Evolutionary conservation across 2,113 vertebrate genomes (phyloP).

Genomic region (Gambusia holbrooki): DNA sequence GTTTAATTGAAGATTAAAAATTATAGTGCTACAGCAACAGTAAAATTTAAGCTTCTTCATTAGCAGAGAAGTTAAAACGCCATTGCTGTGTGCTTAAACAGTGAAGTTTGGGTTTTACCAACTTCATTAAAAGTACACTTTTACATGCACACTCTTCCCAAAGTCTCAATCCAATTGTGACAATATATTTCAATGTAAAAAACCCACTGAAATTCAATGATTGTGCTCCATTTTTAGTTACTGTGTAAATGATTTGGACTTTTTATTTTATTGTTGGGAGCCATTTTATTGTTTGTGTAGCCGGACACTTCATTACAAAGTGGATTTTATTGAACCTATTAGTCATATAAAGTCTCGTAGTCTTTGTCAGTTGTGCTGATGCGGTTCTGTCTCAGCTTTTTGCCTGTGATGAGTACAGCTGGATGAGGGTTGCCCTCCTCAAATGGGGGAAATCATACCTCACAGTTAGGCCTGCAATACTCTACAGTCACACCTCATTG

Average conservation of each 20-base stretch:
- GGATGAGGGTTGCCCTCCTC: conserved; percentile 61
- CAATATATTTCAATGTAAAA: not conserved
- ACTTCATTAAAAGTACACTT: not conserved
- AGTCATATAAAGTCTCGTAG: conserved; percentile 71
- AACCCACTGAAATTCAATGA: not conserved
- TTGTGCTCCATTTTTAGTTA: not conserved
- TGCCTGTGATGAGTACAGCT: conserved; percentile 72
- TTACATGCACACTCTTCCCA: not conserved
- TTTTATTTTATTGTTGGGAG: conserved; percentile 24
- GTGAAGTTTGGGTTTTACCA: not conserved
- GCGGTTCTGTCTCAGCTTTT: conserved; percentile 66
- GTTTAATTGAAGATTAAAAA: too few relatives aligned
- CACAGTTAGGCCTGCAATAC: conserved; percentile 65
- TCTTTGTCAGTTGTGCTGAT: conserved; percentile 76
- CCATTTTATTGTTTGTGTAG: conserved; percentile 8
- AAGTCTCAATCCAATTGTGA: not conserved
- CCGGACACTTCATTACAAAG: conserved; percentile 42
- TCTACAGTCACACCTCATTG: conserved; percentile 74
- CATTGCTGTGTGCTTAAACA: not conserved
- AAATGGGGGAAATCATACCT: conserved; percentile 67
- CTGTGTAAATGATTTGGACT: not conserved
- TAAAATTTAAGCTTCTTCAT: not conserved
- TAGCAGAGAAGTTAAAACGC: not conserved
- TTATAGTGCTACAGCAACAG: too few relatives aligned
- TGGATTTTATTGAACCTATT: conserved; percentile 56